Conservation (phyloP, 2,797 vertebrate genomes). For the Brachyalestes nurse region DNA sequence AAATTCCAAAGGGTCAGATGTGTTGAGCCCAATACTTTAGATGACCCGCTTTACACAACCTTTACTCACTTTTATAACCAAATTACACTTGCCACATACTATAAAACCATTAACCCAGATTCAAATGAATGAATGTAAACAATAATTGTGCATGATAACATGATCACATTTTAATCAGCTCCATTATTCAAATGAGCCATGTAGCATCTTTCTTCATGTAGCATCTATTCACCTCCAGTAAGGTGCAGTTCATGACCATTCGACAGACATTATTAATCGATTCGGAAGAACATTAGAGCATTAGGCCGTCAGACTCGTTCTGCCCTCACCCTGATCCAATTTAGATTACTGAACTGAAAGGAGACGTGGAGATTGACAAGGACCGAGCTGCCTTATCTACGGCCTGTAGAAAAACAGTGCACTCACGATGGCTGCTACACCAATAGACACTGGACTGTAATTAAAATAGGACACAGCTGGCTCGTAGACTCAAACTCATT, state of each 20-base stretch:
- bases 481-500: neutral
- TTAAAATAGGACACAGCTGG: constrained; percentile 6
- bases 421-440: neutral
- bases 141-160: too few species aligned
- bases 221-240: constrained; percentile 23
- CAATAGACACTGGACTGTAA: constrained; percentile 12
- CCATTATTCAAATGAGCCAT: constrained; percentile 4
- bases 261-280: constrained; percentile 70
- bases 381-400: constrained; percentile 70
- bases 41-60: too few species aligned
- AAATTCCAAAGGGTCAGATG: too few species aligned
- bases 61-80: too few species aligned
- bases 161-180: neutral
- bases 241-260: constrained; percentile 44
- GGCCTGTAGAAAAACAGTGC: constrained; percentile 59
- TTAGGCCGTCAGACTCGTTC: constrained; percentile 30
- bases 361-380: constrained; percentile 61
- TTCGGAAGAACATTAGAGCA: constrained; percentile 63
- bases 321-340: constrained; percentile 69
- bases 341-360: constrained; percentile 69
- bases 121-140: too few species aligned
- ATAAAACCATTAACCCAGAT: too few species aligned
- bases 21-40: too few species aligned
- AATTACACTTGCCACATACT: too few species aligned
- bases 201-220: neutral